Evolutionary conservation across 2,113 vertebrate species (phyloP).

Genomic region (Poecile atricapillus): DNA sequence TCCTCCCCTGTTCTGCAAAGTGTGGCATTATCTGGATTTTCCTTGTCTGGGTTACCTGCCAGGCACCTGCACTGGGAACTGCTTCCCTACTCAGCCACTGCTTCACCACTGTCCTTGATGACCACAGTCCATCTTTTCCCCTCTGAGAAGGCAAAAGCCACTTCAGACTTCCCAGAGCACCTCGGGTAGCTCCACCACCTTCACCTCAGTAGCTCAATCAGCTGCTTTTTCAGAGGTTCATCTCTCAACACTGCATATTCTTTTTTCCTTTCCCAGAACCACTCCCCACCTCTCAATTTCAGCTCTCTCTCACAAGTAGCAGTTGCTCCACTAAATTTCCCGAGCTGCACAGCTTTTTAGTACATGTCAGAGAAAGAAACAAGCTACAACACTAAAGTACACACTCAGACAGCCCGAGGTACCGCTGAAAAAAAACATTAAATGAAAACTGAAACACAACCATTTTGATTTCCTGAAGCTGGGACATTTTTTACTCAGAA

Average conservation of each 20-base stretch:
- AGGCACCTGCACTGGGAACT: not conserved
- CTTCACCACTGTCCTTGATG: not conserved
- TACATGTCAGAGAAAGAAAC: rapidly evolving
- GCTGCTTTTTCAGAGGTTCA: not conserved
- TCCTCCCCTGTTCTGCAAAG: not conserved
- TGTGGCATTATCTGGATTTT: not conserved
- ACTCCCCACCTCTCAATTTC: not conserved
- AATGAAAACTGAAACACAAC: not conserved
- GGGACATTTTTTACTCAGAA: not conserved
- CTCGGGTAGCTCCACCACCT: not conserved
- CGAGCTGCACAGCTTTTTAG: not conserved
- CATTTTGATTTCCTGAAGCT: not conserved
- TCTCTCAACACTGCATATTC: not conserved
- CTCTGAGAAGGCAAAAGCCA: not conserved
- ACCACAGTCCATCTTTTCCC: not conserved
- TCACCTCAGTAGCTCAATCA: not conserved
- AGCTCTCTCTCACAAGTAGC: rapidly evolving
- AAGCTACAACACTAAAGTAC: not conserved
- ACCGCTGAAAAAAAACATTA: not conserved
- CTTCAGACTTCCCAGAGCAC: not conserved
- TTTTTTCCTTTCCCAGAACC: not conserved
- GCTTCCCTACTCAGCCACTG: not conserved
- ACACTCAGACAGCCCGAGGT: not conserved
- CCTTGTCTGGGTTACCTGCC: not conserved
- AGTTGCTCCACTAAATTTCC: not conserved